Evolutionary conservation across 2,888 invertebrate genomes (phyloP).

Genomic region (Diachrysia chrysitis): DNA sequence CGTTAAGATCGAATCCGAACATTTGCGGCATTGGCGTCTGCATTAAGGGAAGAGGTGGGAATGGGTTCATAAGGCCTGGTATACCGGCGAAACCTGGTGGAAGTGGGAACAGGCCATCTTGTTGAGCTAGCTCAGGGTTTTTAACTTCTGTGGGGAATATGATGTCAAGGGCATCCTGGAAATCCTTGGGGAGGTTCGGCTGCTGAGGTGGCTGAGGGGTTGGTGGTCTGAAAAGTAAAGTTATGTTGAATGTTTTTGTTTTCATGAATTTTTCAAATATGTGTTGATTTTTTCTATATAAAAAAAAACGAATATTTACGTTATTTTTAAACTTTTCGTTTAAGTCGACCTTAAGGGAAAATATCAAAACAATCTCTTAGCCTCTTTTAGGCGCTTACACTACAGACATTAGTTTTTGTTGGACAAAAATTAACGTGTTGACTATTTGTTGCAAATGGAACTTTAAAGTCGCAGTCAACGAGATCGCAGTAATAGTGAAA

Average conservation of each 20-base stretch:
- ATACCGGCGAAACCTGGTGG: slow-evolving; percentile 64
- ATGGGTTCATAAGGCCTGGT: slow-evolving; percentile 64
- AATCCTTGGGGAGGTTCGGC: slow-evolving; percentile 89
- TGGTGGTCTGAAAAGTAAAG: slow-evolving; percentile 23
- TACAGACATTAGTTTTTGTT: too few species aligned
- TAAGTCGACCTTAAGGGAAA: too few species aligned
- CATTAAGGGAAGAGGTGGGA: slow-evolving; percentile 65
- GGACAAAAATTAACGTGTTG: too few species aligned
- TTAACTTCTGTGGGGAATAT: slow-evolving; percentile 89
- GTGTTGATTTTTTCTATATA: too few species aligned
- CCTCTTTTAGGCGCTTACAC: too few species aligned
- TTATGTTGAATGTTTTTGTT: not conserved
- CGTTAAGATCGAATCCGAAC: slow-evolving; percentile 81
- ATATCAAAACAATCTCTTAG: too few species aligned
- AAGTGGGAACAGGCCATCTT: slow-evolving; percentile 51
- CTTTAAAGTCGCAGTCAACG: too few species aligned
- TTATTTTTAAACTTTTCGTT: too few species aligned
- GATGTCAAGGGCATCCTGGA: slow-evolving; percentile 91
- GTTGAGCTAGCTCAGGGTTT: slow-evolving; percentile 56
- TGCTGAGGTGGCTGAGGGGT: slow-evolving; percentile 50
- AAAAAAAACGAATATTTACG: too few species aligned
- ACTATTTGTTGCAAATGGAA: too few species aligned
- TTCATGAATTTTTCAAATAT: not conserved
- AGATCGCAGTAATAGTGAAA: too few species aligned
- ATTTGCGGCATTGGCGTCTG: slow-evolving; percentile 74